Conservation (phyloP, 2,888 invertebrate genomes). For the Laspeyria flexula region DNA sequence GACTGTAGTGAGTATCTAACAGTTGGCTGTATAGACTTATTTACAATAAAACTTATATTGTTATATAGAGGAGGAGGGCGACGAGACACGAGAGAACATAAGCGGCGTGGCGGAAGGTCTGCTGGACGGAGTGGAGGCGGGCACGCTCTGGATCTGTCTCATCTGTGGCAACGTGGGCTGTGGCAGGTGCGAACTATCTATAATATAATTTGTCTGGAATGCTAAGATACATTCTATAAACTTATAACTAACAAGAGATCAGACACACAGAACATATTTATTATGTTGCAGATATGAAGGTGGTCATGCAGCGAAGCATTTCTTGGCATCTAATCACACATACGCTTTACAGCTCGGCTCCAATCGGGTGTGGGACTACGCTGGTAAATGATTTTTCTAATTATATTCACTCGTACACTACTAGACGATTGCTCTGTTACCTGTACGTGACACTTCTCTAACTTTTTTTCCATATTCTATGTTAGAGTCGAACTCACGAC, state of each 20-base stretch:
- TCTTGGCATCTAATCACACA: constrained; percentile 97
- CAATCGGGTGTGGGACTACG: constrained; percentile 99
- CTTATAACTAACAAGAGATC: no score
- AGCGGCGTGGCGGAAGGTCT: constrained; percentile 85
- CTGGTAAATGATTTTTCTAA: constrained; percentile 88
- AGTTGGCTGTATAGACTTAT: no score
- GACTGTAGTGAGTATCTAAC: no score
- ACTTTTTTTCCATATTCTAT: no score
- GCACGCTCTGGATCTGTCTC: constrained; percentile 98
- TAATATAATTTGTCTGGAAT: no score
- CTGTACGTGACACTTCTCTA: no score
- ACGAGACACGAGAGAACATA: constrained; percentile 78
- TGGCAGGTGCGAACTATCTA: constrained; percentile 88
- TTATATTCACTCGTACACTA: neutral
- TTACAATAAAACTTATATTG: no score
- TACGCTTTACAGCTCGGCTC: constrained; percentile 98
- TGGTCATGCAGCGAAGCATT: constrained; percentile 98
- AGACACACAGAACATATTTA: no score
- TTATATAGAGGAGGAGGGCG: constrained; percentile 72
- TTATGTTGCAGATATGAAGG: constrained; percentile 79
- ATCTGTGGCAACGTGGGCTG: constrained; percentile 99
- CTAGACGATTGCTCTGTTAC: no score
- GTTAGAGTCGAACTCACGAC: no score
- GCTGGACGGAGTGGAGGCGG: constrained; percentile 84
- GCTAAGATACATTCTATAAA: no score